Base-by-base conservation (phyloP, 2,888 invertebrate species). In the Stenichneumon culpator region DNA sequence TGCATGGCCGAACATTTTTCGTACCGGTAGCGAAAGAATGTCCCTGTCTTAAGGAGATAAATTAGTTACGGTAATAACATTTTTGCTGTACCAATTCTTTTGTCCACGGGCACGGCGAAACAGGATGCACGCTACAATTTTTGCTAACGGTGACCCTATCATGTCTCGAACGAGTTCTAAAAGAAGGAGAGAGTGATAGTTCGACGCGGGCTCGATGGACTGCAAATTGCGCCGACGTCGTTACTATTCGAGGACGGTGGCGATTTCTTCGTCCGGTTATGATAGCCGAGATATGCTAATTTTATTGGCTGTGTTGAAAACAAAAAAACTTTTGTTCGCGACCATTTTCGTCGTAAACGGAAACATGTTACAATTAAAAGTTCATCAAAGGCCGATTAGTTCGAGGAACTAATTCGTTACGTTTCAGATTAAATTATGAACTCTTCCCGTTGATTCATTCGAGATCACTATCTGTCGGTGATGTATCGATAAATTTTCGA, bases 71-170 rank as follows among this genome's bases (percentile, higher is more conserved):
- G 16, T 14, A 16, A 16, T 47, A 16, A 47, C 14, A 47, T 47
- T 47, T 14, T 16, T 47, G 44, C 44, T 16, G 44, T 16, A 16
- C 3, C 2, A 47, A 16, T 47, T 16, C 16, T 16, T 47, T 47
- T 47, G 16, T 47, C 44, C 14, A 4, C 16, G 16, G 4, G 16
- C 54, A 68, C 22, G 25, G 57, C 36, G 14, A 39, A n/a, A 36
- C 36, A 54, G 1, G 39, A 65, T 82, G 39, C 65, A 54, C 19
- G 28, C 22, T 19, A 54, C 9, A 14, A 25, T 70, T 75, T 14
- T 32, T 22, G 60, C 80, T 80, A 73, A 78, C 78, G 73, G 68
- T 69, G 28, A 32, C 69, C 47, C 44, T 68, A 74, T 81, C 78
- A 44, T 7, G 25, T 63, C 63, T 14, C 57, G 63, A 63, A 63